A percentile compares a stretch with the other conserved stretches of the same genome.
phyloP scores from a whole-genome alignment of 2,113 vertebrate genomes.

The Turdus rufiventris region DNA sequence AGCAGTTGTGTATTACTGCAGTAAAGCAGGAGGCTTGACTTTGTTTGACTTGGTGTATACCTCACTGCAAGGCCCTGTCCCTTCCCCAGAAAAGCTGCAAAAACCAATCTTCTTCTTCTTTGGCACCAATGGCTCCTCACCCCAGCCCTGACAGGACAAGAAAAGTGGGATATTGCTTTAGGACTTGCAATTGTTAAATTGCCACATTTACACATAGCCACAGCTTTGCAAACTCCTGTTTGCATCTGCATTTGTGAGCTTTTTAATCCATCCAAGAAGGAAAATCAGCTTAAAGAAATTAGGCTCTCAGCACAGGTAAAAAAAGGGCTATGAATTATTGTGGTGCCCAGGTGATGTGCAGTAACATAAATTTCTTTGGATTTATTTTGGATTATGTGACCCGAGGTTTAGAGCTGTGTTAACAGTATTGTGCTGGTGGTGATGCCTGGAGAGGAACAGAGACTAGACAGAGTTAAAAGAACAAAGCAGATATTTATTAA shows the following conservation, averaged over 20 bases:
- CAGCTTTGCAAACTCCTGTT: neutral
- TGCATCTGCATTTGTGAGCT: neutral
- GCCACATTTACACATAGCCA: too few species aligned
- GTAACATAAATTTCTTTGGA: neutral
- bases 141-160: neutral
- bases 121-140: neutral
- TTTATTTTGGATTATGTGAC: neutral
- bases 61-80: neutral
- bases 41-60: neutral
- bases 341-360: neutral
- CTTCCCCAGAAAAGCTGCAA: neutral
- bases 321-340: neutral
- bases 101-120: neutral
- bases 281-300: neutral
- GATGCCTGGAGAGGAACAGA: too few species aligned
- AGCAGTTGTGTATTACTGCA: neutral
- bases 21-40: neutral
- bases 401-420: neutral
- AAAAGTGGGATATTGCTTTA: neutral
- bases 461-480: too few species aligned
- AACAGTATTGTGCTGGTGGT: neutral
- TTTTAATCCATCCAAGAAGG: neutral
- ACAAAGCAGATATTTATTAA: too few species aligned
- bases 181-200: neutral
- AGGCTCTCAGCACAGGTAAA: neutral